These are phyloP conservation scores for Vanessa tameamea DNA, from an alignment of 1,140 invertebrate genomes.

Conservation along the genomic window DNA sequence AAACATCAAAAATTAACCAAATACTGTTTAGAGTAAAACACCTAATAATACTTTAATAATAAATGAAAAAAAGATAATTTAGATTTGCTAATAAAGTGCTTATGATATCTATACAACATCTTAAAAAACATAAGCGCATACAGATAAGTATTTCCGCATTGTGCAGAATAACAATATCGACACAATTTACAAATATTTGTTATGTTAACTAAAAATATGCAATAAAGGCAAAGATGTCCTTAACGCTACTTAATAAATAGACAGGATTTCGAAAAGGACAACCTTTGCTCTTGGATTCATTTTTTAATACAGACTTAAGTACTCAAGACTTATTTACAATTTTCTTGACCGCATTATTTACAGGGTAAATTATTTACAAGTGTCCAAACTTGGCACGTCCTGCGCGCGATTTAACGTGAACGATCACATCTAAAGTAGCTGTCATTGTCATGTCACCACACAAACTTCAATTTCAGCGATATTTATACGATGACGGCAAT, in stretches of 20 bases:
- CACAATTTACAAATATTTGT: constrained; percentile 78
- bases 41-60: constrained; percentile 38
- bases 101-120: constrained; percentile 64
- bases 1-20: constrained; percentile 42
- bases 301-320: constrained; percentile 46
- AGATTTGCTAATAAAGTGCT: constrained; percentile 62
- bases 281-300: constrained; percentile 47
- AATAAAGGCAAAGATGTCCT: constrained; percentile 57
- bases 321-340: constrained; percentile 52
- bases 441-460: constrained; percentile 30
- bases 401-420: constrained; percentile 55
- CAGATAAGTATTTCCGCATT: constrained; percentile 80
- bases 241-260: constrained; percentile 77
- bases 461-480: constrained; percentile 53
- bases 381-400: constrained; percentile 62
- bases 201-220: constrained; percentile 60
- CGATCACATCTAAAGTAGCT: constrained; percentile 39
- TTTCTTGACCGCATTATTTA: constrained; percentile 36
- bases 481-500: constrained; percentile 82
- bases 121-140: constrained; percentile 79
- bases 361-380: constrained; percentile 59
- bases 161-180: constrained; percentile 81
- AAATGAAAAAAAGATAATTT: constrained; percentile 45
- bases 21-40: constrained; percentile 52
- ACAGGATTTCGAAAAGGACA: constrained; percentile 36